Base-by-base conservation (phyloP, 2,797 vertebrate species). In the Chelon labrosus region DNA sequence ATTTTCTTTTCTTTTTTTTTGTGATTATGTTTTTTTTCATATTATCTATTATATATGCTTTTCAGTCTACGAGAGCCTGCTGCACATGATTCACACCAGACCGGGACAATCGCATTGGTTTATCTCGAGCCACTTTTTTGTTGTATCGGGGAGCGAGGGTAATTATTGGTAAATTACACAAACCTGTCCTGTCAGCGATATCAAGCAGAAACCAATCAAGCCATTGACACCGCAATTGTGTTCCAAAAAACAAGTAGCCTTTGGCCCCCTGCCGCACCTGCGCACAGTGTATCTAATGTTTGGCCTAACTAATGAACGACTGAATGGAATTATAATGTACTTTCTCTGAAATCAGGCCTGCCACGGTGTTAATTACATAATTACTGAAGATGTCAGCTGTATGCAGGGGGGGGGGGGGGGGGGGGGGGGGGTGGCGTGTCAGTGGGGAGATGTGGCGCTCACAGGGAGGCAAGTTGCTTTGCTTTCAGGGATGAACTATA, bases 291-390 rank as follows among this genome's bases (percentile, higher is more conserved):
- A 88, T 91, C 67, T 63, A 91, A 84, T 90, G 81, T 91, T 92
- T 92, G 86, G 89, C 87, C 90, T 84, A 86, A 90, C 92, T 94
- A 94, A 95, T 94, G 92, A 94, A 93, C 68, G 76, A 78, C 90
- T 85, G 85, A 90, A 92, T 91, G 89, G 91, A 95, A 95, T 95
- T 95, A 94, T 90, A 92, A 90, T 65, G 74, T 81, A 90, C 89
- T 92, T 92, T 94, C 90, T 93, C 89, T 91, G 89, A 93, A 95
- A 95, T 94, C 89, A 91, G 92, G 79, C 91, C 92, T 93, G 92
- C 92, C 94, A 93, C 77, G 82, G 91, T 93, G 93, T 93, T 95
- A 95, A 95, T 95, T 93, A 93, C 94, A 94, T 94, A 94, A 95
- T 95, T 94, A 95, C 91, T 90, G 91, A 90, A 92, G 91, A 91